Percentiles rank a stretch among this genome's conserved stretches.
These are phyloP conservation scores for Caenorhabditis macrosperma DNA, from an alignment of 2,888 invertebrate genomes.

Conservation along the genomic window DNA sequence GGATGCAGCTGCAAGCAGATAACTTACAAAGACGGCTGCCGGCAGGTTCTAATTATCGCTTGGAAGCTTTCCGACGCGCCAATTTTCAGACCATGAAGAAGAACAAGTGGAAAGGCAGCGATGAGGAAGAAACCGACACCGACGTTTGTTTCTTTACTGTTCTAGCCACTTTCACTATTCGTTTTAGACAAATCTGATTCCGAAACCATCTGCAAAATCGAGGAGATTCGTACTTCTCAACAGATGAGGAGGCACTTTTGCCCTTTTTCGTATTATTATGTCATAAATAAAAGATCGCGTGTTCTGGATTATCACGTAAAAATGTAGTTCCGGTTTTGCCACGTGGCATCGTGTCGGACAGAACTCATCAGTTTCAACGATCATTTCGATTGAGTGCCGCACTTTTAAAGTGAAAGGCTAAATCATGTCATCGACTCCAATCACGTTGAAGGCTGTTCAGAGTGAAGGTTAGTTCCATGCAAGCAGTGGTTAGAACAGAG, in stretches of 20 bases:
- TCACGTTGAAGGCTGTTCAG: conserved; percentile 52
- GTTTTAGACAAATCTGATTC: conserved; percentile 46
- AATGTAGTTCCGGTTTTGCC: neutral
- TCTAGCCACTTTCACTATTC: neutral
- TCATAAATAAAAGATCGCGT: neutral
- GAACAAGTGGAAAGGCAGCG: conserved; percentile 26
- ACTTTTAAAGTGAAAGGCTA: conserved; percentile 1
- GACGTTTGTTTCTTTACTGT: conserved; percentile 22
- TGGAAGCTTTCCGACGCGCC: neutral
- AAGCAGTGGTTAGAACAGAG: neutral
- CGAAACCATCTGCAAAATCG: neutral
- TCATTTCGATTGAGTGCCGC: neutral
- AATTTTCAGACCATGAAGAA: conserved; percentile 19
- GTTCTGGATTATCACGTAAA: neutral
- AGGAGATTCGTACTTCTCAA: conserved; percentile 26
- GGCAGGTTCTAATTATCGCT: conserved; percentile 1
- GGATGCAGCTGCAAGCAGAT: conserved; percentile 37
- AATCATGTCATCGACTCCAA: conserved; percentile 42
- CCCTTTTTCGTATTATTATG: neutral
- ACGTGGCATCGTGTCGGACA: neutral
- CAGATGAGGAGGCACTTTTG: conserved; percentile 4
- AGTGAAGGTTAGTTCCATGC: conserved; percentile 32
- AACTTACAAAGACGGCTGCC: conserved; percentile 28
- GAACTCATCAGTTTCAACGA: neutral
- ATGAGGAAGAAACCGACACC: conserved; percentile 54